Conservation (phyloP, 2,797 vertebrate species). For the Alauda arvensis region DNA sequence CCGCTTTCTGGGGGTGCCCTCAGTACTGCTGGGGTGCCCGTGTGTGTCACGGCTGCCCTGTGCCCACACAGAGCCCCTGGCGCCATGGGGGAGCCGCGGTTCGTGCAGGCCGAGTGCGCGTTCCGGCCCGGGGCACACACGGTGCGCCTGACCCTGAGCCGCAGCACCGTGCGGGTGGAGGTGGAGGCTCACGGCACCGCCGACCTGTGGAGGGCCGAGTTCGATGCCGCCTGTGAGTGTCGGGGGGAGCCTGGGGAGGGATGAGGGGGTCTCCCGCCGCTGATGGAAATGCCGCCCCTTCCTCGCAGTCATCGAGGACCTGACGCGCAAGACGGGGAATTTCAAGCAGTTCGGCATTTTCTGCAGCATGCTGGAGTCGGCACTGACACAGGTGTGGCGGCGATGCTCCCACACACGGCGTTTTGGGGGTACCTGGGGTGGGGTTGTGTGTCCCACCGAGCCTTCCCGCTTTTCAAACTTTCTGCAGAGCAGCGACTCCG, state of each 20-base stretch:
- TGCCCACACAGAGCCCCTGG: neutral
- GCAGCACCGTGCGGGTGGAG: neutral
- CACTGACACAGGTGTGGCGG: conserved; percentile 58
- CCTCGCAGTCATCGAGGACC: conserved; percentile 85
- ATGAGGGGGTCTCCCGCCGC: neutral
- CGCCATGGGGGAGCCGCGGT: neutral
- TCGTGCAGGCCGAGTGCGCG: neutral
- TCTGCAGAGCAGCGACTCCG: conserved; percentile 85
- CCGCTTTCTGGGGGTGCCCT: neutral
- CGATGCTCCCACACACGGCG: rapidly evolving
- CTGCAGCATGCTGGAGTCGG: conserved; percentile 93
- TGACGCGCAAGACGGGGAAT: conserved; percentile 94
- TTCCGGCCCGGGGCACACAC: neutral
- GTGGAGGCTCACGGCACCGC: neutral
- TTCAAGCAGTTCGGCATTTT: conserved; percentile 95
- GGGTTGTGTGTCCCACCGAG: neutral
- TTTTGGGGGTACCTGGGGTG: neutral
- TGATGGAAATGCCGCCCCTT: rapidly evolving
- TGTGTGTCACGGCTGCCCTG: neutral
- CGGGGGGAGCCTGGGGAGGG: neutral
- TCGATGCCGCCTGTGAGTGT: neutral
- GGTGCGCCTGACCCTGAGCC: neutral
- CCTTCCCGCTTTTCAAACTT: neutral
- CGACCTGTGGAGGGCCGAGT: neutral
- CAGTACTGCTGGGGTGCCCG: neutral